Evolutionary conservation across 2,888 invertebrate species (phyloP), one percentile per base, ranked within the genome.

Genomic region (Stictocephala bisonia): DNA sequence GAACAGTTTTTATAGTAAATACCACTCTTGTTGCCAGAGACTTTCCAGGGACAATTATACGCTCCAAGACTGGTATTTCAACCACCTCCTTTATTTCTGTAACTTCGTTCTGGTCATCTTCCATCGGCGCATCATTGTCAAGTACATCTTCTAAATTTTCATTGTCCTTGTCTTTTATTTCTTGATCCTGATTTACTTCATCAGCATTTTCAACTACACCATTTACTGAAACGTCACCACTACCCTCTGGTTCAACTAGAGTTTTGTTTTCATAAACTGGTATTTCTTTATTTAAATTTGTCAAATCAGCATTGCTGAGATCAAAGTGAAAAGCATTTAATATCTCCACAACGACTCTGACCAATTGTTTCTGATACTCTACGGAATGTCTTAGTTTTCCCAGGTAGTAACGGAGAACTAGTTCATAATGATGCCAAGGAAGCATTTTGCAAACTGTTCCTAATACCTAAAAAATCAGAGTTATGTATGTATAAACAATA

Each of bases 281-380:
- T 1, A 85, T 85, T 26, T 85, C 76, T 78, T 85, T 83, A 0
- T 83, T 72, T 24, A 71, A 60, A 41, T 72, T 56, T 22, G 77
- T 75, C 41, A 75, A 9, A 48, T 76, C 72, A 9, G 44, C 64
- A 41, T 69, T 60, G 20, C 71, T 18, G 60, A 97, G 86, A 85
- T 97, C 94, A 83, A 93, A 98, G 85, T 97, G 97, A 82, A 97
- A 98, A 0, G 93, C 90, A 82, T 97, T 95, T 76, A 98, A 86
- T 75, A 98, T 90, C 0, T 90, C 89, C 0, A 93, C 90, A 13
- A 93, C 86, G 71, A 94, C 86, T 71, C 92, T 87, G 7, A 96
- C 93, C 72, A 93, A 85, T 80, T 96, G 94, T 79, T 93, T 95
- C 81, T 96, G 96, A 82, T 90, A 90, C 40, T 93, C 92, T 0